Evolutionary conservation across 2,888 invertebrate genomes (phyloP).

Genomic region (Mantis religiosa): DNA sequence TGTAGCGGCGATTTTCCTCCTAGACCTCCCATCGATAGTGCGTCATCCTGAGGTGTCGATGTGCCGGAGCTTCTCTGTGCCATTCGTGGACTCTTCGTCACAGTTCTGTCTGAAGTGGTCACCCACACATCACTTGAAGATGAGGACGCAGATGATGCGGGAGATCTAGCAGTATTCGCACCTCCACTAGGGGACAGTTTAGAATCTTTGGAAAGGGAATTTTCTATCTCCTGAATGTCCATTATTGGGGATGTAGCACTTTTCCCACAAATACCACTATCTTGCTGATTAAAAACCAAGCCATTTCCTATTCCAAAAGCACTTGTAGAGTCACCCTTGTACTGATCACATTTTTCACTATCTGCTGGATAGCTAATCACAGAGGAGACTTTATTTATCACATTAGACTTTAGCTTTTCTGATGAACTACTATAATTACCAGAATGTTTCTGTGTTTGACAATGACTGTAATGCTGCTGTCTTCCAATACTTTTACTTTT

Average conservation of each 20-base stretch:
- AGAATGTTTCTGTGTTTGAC: conserved; percentile 23
- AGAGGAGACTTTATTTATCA: conserved; percentile 21
- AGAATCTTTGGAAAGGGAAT: conserved; percentile 36
- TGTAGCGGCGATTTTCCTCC: conserved; percentile 30
- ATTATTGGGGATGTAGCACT: conserved; percentile 3
- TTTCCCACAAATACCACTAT: not conserved
- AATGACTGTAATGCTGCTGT: conserved; percentile 4
- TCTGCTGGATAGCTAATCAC: conserved; percentile 23
- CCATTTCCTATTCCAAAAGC: conserved; percentile 1
- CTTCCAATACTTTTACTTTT: conserved; percentile 15
- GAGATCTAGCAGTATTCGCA: conserved; percentile 17
- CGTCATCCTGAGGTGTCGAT: conserved; percentile 51
- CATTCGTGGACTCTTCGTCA: conserved; percentile 45
- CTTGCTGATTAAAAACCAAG: not conserved
- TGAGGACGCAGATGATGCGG: conserved; percentile 41
- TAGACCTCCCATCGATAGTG: conserved; percentile 26
- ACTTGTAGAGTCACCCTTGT: conserved; percentile 16
- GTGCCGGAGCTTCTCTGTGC: conserved; percentile 50
- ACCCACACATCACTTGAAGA: conserved; percentile 54
- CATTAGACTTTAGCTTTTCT: conserved; percentile 22
- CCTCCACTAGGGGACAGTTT: conserved; percentile 38
- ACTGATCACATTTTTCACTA: not conserved
- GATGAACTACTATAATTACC: not conserved
- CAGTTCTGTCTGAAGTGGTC: conserved; percentile 50
- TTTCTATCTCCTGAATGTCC: conserved; percentile 34